Evolutionary conservation across 2,888 invertebrate species (phyloP).

Genomic region (Iphiclides podalirius): DNA sequence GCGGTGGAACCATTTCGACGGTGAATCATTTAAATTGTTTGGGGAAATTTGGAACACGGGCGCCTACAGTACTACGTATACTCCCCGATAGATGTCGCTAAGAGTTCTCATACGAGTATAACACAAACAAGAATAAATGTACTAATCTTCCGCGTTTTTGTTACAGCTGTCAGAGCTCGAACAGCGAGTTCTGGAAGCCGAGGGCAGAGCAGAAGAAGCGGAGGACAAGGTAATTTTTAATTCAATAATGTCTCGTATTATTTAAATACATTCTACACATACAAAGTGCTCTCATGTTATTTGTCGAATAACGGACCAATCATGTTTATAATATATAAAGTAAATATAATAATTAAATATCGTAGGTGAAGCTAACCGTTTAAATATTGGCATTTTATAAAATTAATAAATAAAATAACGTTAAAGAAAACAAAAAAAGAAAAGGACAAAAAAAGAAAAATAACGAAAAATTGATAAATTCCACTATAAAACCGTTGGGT

Average conservation of each 20-base stretch:
- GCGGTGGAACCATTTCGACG: slow-evolving; percentile 38
- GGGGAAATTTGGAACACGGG: slow-evolving; percentile 16
- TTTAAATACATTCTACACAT: neutral
- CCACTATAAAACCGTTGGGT: too few species aligned
- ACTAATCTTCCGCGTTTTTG: slow-evolving; percentile 39
- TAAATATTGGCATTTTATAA: too few species aligned
- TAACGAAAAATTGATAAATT: too few species aligned
- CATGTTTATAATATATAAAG: too few species aligned
- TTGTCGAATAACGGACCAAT: too few species aligned
- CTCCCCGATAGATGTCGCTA: slow-evolving; percentile 52
- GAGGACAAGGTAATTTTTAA: slow-evolving; percentile 96
- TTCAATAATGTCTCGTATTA: slow-evolving; percentile 26
- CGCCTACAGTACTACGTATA: neutral
- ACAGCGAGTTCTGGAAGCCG: slow-evolving; percentile 94
- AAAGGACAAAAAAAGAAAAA: too few species aligned
- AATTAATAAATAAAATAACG: too few species aligned
- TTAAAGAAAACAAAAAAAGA: too few species aligned
- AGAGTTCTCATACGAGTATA: slow-evolving; percentile 24
- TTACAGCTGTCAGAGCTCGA: slow-evolving; percentile 96
- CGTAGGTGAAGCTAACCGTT: too few species aligned
- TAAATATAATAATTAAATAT: too few species aligned
- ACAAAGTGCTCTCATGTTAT: too few species aligned
- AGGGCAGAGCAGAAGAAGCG: slow-evolving; percentile 94
- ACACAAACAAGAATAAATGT: slow-evolving; percentile 14
- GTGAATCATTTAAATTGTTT: slow-evolving; percentile 30